A percentile compares a stretch with the other conserved stretches of the same genome.
Conservation (phyloP, 2,888 invertebrate species). For the Idaea dimidiata region DNA sequence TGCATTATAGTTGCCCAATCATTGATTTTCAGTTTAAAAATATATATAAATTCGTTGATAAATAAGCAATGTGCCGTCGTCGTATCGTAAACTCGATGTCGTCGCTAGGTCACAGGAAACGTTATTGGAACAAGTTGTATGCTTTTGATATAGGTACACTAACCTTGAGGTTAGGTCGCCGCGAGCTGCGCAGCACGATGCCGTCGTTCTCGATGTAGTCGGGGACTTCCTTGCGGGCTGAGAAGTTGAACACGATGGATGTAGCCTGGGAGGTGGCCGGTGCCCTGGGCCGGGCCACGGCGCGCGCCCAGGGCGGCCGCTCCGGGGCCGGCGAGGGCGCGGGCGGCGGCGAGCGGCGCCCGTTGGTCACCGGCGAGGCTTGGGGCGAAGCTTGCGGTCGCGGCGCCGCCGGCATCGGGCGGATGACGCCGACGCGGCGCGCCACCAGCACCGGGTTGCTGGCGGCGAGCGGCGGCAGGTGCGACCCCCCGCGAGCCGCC, state of each 20-base stretch:
- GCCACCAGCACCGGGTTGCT: conserved; percentile 62
- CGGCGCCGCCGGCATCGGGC: conserved; percentile 67
- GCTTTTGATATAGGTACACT: too few species aligned
- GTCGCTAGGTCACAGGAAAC: too few species aligned
- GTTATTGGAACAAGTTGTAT: too few species aligned
- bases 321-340: conserved; percentile 34
- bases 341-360: conserved; percentile 35
- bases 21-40: too few species aligned
- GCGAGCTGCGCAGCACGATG: conserved; percentile 84
- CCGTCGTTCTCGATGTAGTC: conserved; percentile 96
- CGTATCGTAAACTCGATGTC: too few species aligned
- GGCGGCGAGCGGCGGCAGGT: conserved; percentile 63
- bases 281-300: conserved; percentile 31
- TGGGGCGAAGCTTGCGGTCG: too few species aligned
- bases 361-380: too few species aligned
- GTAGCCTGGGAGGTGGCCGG: conserved; percentile 77
- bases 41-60: too few species aligned
- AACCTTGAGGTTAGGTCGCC: conserved; percentile 87
- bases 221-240: conserved; percentile 90
- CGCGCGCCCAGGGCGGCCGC: conserved; percentile 38
- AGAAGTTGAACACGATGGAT: conserved; percentile 94
- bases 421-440: conserved; percentile 80
- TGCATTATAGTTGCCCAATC: too few species aligned
- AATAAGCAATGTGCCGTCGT: too few species aligned
- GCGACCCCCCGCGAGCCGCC: conserved; percentile 54